Conservation (phyloP, 2,888 invertebrate species). For the Phytoseiulus persimilis region DNA sequence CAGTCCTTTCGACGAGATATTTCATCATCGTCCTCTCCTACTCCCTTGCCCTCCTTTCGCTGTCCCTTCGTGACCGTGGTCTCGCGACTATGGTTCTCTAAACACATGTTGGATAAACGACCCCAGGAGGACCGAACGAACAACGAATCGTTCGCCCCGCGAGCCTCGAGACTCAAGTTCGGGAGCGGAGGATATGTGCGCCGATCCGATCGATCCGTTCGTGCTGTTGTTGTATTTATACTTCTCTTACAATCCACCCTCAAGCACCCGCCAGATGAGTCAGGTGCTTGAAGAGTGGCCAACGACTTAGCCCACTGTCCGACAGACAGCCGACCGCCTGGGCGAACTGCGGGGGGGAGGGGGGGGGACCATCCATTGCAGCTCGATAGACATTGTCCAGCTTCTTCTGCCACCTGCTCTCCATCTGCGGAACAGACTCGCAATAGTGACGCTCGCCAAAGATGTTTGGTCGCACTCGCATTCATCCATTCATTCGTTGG, state of each 20-base stretch:
- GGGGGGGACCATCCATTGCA: background rate
- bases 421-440: background rate
- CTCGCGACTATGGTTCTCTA: too few relatives aligned
- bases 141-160: background rate
- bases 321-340: background rate
- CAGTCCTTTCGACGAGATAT: too few relatives aligned
- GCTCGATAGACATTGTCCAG: slow-evolving; percentile 5
- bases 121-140: too few relatives aligned
- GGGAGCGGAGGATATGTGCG: background rate
- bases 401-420: slow-evolving; percentile 5
- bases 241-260: background rate
- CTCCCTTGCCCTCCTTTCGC: too few relatives aligned
- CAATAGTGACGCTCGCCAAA: background rate
- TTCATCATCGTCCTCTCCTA: too few relatives aligned
- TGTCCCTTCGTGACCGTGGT: too few relatives aligned
- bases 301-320: background rate
- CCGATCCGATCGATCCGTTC: background rate
- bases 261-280: background rate
- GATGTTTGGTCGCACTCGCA: background rate
- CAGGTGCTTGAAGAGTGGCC: background rate
- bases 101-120: too few relatives aligned
- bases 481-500: background rate
- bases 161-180: background rate
- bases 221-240: background rate
- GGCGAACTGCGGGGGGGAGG: background rate